Percentiles rank a stretch among this genome's conserved stretches.
Conservation (phyloP, 2,888 invertebrate genomes). For the Enoplolaimus lenunculus region DNA sequence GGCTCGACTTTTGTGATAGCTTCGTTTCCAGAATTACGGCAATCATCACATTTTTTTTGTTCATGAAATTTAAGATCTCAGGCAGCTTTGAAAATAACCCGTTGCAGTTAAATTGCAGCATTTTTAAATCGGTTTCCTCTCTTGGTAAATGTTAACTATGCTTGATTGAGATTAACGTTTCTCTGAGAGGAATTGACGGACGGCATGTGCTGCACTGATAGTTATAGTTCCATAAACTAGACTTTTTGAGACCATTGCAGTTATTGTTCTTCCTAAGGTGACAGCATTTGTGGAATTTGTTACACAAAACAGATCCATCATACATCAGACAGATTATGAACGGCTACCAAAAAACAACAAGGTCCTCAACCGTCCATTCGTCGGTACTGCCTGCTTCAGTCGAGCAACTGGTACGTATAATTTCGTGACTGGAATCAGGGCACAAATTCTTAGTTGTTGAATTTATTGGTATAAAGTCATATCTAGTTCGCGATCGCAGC, state of each 20-base stretch:
- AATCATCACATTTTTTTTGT: background rate
- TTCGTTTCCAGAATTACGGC: background rate
- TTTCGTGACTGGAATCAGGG: no score
- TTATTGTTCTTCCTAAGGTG: background rate
- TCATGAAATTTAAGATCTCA: background rate
- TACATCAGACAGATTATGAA: no score
- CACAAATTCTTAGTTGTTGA: no score
- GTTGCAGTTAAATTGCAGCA: background rate
- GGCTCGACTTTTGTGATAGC: background rate
- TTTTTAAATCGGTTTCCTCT: background rate
- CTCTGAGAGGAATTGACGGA: background rate
- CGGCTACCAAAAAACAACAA: no score
- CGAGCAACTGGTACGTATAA: no score
- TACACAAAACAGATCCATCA: no score
- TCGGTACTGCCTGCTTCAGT: no score
- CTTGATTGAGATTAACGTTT: background rate
- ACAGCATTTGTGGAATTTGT: background rate
- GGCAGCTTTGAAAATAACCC: background rate
- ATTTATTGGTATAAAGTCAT: no score
- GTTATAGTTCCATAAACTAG: background rate
- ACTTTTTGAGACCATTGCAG: background rate
- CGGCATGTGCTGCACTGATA: background rate
- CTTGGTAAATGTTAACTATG: no score
- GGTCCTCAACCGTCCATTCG: no score
- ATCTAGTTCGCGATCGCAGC: no score